These are phyloP conservation scores for Macrotus californicus DNA, from an alignment of 2,113 vertebrate species.

Conservation along the genomic window DNA sequence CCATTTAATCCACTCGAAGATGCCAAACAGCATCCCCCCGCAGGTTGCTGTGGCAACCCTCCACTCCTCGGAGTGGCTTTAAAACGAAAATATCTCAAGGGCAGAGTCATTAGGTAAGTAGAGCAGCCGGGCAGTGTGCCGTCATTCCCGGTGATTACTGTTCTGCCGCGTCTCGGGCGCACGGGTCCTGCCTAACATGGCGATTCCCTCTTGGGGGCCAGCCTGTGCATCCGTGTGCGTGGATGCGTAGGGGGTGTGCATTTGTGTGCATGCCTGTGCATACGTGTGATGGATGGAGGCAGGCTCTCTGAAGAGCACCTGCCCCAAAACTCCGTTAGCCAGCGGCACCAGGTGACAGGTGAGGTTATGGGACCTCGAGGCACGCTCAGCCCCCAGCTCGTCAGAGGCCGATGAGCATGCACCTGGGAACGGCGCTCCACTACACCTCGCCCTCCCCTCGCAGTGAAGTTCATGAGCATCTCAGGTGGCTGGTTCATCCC, in stretches of 20 bases:
- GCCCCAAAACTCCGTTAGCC: background rate
- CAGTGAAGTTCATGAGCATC: background rate
- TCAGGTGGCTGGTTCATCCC: background rate
- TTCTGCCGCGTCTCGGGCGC: background rate
- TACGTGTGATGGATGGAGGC: background rate
- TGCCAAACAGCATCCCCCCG: background rate
- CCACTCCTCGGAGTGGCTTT: conserved; percentile 40
- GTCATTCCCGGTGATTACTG: background rate
- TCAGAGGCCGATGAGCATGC: background rate
- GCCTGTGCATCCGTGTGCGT: background rate
- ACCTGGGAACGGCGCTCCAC: background rate
- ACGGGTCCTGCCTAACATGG: background rate
- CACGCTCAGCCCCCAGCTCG: background rate
- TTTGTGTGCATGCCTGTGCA: background rate
- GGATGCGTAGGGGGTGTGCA: too few relatives aligned
- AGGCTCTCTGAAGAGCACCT: background rate
- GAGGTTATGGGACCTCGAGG: background rate
- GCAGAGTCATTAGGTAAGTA: conserved; percentile 68
- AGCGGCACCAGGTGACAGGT: background rate
- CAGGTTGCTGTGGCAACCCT: conserved; percentile 55
- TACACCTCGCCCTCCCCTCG: background rate
- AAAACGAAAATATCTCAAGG: conserved; percentile 61
- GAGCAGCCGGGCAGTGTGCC: background rate
- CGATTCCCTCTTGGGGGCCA: background rate
- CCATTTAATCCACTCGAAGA: conserved; percentile 27